Percentiles rank a stretch among this genome's conserved stretches.
These are phyloP conservation scores for Muscina levida DNA, from an alignment of 2,888 invertebrate species.

Conservation along the genomic window DNA sequence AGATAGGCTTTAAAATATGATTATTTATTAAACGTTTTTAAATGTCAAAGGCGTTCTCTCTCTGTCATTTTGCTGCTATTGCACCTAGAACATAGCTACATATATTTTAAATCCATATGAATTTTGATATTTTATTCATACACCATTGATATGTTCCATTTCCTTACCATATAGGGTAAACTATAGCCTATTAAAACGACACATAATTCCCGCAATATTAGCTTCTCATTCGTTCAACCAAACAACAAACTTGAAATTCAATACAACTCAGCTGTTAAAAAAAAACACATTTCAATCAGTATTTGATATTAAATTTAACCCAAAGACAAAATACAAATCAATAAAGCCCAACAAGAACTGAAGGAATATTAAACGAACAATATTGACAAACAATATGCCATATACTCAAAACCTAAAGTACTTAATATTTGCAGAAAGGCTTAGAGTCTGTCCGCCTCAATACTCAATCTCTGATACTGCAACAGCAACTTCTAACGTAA, in stretches of 20 bases:
- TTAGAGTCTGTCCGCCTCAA: not conserved
- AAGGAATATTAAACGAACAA: constrained; percentile 28
- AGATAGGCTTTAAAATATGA: too few species aligned
- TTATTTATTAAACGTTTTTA: too few species aligned
- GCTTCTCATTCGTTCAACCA: constrained; percentile 29
- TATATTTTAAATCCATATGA: too few species aligned
- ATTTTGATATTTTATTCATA: too few species aligned
- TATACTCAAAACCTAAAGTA: not conserved
- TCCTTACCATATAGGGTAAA: not conserved
- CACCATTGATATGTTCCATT: too few species aligned
- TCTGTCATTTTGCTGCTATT: too few species aligned
- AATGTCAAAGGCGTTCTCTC: too few species aligned
- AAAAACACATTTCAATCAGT: constrained; percentile 28
- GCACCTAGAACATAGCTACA: too few species aligned
- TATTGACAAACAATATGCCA: constrained; percentile 25
- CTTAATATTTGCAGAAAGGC: not conserved
- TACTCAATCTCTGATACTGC: not conserved
- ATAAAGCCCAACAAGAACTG: constrained; percentile 21
- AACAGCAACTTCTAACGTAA: constrained; percentile 2
- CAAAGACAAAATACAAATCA: constrained; percentile 34
- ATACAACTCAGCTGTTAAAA: constrained; percentile 28
- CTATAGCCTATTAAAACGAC: too few species aligned
- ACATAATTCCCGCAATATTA: too few species aligned
- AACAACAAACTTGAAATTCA: constrained; percentile 32
- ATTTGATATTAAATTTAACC: constrained; percentile 40